A percentile compares a stretch with the other conserved stretches of the same genome.
Evolutionary conservation across 2,113 vertebrate species (phyloP).

Genomic region (Apteryx owenii): DNA sequence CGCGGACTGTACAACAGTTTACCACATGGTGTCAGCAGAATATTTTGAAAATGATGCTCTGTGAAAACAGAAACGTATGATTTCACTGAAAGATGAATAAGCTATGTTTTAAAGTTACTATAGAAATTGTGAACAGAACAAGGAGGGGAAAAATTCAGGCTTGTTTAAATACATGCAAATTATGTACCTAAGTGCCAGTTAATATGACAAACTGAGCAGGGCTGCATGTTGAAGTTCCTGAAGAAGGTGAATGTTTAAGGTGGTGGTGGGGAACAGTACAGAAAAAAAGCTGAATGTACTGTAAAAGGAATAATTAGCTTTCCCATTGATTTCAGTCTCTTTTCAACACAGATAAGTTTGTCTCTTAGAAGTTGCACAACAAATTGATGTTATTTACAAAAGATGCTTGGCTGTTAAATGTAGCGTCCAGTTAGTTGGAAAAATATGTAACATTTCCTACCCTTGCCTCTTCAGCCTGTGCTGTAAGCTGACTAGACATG

Average conservation of each 20-base stretch:
- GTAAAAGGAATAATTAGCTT: neutral
- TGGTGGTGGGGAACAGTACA: neutral
- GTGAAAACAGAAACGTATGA: neutral
- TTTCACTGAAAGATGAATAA: neutral
- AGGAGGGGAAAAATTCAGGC: neutral
- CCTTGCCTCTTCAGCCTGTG: neutral
- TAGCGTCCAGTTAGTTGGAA: neutral
- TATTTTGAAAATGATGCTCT: neutral
- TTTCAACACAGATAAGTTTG: neutral
- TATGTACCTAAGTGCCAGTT: neutral
- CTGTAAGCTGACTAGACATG: neutral
- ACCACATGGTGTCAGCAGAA: conserved; percentile 61
- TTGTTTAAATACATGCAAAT: neutral
- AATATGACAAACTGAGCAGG: neutral
- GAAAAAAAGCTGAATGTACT: neutral
- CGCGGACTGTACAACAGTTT: conserved; percentile 12
- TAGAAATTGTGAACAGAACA: neutral
- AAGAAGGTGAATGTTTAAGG: neutral
- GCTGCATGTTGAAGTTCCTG: neutral
- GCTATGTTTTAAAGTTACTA: neutral
- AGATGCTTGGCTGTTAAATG: neutral
- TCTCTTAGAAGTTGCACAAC: neutral
- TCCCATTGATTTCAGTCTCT: neutral
- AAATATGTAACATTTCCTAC: neutral
- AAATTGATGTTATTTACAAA: neutral